Evolutionary conservation across 2,113 vertebrate genomes (phyloP), one percentile per base, ranked within the genome.

Genomic region (Lanius collurio): DNA sequence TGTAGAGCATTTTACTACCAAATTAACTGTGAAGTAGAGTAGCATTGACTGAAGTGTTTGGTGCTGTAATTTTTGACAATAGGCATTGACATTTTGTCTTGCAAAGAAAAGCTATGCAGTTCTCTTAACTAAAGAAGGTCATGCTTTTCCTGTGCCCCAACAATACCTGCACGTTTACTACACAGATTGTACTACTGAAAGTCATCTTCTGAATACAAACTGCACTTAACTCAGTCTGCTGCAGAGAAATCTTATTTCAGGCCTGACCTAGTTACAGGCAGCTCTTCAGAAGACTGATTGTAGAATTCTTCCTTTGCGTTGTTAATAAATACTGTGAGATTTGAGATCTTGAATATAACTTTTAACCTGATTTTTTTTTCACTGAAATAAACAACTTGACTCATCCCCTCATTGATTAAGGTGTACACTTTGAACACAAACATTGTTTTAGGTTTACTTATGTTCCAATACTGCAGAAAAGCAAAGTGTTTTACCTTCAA

Each of bases 131-230:
- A 68, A 75, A 90, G 83, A 46, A 63, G 57, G 85, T 92, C 75
- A 27, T 35, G 83, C 73, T 90, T 86, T 30, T 74, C 42, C 68
- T 89, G 73, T 81, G 83, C 80, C 90, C 88, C 53, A 56, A 35
- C 71, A 77, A 37, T 73, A 62, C 67, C 53, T 8, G 2, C 74
- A 69, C 49, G 59, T 95, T 96, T 96, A 93, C 90, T 91, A 83
- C 63, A 70, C 30, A 78, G 63, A 81, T 95, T 94, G 87, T 95
- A 97, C 97, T 97, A 97, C 97, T 97, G 97, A 97, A 96, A 94
- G 93, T 94, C 91, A 95, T 79, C 90, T 63, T 97, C 47, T 86
- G 86, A 88, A 95, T 79, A 90, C 89, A 89, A 95, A 84, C 94
- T 96, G 96, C 94, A 95, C 94, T 95, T 94, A 96, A 75, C 59